phyloP scores from a whole-genome alignment of 2,888 invertebrate genomes.

The Nemurella pictetii region DNA sequence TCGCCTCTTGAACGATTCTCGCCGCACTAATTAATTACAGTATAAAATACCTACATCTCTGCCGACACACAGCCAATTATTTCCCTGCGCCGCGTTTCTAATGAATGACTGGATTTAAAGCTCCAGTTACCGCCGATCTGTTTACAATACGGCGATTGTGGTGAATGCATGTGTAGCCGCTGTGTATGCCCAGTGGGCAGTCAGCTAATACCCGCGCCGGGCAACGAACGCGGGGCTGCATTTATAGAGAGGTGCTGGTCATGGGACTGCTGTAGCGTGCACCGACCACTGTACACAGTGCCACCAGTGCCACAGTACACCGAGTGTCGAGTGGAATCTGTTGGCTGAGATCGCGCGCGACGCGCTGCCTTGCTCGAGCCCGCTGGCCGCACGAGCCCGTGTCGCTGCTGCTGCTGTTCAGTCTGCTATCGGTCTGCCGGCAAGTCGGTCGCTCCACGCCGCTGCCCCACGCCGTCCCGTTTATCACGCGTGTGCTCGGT shows the following conservation, averaged over 20 bases:
- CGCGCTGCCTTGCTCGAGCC: neutral
- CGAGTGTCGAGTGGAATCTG: neutral
- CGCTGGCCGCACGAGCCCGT: neutral
- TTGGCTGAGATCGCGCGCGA: neutral
- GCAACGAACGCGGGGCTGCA: neutral
- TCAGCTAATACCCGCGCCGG: neutral
- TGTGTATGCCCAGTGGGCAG: neutral
- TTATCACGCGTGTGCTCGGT: neutral
- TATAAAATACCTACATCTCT: neutral
- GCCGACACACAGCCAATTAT: neutral
- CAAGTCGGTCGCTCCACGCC: conserved; percentile 3
- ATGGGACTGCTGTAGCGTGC: no score
- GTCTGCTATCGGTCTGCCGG: neutral
- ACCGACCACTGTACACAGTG: no score
- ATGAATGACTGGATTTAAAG: neutral
- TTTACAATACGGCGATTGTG: neutral
- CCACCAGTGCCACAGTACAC: no score
- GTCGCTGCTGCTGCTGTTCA: neutral
- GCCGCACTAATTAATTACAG: neutral
- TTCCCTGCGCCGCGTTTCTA: neutral
- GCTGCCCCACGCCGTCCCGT: neutral
- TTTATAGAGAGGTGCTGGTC: no score
- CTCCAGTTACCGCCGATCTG: neutral
- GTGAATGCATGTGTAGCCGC: neutral
- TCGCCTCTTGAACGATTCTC: neutral